These are phyloP conservation scores for Platypus cylindrus DNA, from an alignment of 2,888 invertebrate species.

Conservation along the genomic window DNA sequence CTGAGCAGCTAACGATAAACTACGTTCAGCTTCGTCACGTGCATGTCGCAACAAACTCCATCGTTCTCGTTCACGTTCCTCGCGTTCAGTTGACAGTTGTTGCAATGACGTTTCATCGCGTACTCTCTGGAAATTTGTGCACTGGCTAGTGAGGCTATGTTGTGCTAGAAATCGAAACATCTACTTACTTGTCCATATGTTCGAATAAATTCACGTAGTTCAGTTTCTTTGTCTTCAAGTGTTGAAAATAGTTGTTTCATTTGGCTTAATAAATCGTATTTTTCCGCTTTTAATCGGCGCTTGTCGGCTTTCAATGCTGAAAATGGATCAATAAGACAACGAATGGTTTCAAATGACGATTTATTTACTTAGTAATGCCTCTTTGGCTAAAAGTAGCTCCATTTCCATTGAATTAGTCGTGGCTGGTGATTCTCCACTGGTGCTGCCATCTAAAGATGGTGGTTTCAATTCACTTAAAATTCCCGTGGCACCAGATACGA, in stretches of 20 bases:
- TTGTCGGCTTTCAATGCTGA: constrained; percentile 76
- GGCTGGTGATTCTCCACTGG: constrained; percentile 27
- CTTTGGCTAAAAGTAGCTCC: constrained; percentile 65
- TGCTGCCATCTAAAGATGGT: constrained; percentile 33
- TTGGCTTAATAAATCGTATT: constrained; percentile 83
- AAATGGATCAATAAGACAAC: constrained; percentile 15
- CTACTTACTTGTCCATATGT: constrained; percentile 82
- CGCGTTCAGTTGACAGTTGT: constrained; percentile 45
- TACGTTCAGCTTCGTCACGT: constrained; percentile 79
- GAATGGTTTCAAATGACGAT: no score
- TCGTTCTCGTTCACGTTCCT: constrained; percentile 75
- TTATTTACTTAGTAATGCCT: constrained; percentile 47
- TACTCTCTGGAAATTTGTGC: constrained; percentile 62
- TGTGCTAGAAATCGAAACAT: no score
- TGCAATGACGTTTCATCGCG: constrained; percentile 60
- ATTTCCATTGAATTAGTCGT: constrained; percentile 39
- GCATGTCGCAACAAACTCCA: constrained; percentile 81
- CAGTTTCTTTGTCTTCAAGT: constrained; percentile 88
- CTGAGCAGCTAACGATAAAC: constrained; percentile 74
- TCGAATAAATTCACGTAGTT: constrained; percentile 84
- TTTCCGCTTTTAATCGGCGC: constrained; percentile 83
- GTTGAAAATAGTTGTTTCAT: constrained; percentile 92
- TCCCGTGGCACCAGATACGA: constrained; percentile 52
- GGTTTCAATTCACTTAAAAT: constrained; percentile 40
- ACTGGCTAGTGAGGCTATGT: no score